Conservation (phyloP, 1,140 invertebrate species). For the Drosophila ohnishii region DNA sequence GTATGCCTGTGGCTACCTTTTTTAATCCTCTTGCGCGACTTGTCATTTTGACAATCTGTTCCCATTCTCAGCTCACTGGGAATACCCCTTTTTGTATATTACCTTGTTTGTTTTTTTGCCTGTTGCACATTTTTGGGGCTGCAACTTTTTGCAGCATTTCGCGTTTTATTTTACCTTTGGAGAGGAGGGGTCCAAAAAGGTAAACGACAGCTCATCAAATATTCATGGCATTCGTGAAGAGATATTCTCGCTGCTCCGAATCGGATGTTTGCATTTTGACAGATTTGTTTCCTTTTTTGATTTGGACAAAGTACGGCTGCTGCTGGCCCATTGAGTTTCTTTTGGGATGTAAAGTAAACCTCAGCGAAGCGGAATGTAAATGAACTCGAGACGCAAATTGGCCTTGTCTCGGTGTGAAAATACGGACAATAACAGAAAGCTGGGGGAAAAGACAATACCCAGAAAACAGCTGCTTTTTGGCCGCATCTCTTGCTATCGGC, state of each 20-base stretch:
- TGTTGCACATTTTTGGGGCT: constrained; percentile 48
- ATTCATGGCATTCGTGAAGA: constrained; percentile 35
- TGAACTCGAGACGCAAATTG: constrained; percentile 54
- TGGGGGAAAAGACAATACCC: constrained; percentile 30
- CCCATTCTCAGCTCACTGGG: constrained; percentile 1
- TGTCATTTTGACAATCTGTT: constrained; percentile 29
- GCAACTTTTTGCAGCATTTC: constrained; percentile 28
- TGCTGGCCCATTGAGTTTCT: constrained; percentile 33
- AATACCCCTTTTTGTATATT: not conserved
- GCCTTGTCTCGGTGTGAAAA: constrained; percentile 49
- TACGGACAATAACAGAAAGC: constrained; percentile 44
- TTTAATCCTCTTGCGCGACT: not conserved
- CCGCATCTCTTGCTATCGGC: constrained; percentile 48
- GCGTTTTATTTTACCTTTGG: constrained; percentile 2
- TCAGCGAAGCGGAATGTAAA: constrained; percentile 46
- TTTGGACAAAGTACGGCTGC: not conserved
- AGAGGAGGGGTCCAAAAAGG: constrained; percentile 21
- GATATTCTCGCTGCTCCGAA: constrained; percentile 14
- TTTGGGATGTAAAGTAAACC: constrained; percentile 33
- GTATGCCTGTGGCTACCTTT: not conserved
- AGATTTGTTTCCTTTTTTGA: constrained; percentile 17
- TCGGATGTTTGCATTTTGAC: constrained; percentile 43
- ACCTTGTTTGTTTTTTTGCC: constrained; percentile 37
- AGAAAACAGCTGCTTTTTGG: constrained; percentile 56
- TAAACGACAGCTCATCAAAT: constrained; percentile 52